Conservation (phyloP, 2,888 invertebrate species). For the Dryadula phaetusa region DNA sequence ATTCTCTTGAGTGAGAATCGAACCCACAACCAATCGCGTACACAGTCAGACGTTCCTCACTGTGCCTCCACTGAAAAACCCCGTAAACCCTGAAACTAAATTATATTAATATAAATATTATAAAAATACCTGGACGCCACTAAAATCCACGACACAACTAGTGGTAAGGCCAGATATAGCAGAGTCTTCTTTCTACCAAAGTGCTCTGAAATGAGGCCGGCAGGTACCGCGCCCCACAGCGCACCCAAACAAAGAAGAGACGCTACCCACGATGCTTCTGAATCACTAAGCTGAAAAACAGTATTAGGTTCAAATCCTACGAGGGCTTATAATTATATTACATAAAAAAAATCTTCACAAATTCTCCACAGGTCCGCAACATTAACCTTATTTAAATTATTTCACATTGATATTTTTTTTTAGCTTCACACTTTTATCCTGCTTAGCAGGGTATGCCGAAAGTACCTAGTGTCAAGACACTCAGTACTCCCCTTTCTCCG, state of each 20-base stretch:
- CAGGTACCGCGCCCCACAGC: conserved; percentile 81
- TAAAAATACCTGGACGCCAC: conserved; percentile 79
- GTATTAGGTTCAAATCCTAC: no score
- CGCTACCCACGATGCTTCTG: conserved; percentile 82
- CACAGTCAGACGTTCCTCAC: no score
- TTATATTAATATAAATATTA: not conserved
- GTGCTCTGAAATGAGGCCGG: conserved; percentile 80
- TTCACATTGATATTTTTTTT: not conserved
- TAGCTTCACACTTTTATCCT: not conserved
- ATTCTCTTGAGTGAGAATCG: no score
- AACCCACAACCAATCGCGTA: no score
- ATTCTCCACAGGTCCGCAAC: no score
- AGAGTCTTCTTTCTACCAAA: conserved; percentile 84
- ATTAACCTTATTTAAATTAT: no score
- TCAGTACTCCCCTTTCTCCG: no score
- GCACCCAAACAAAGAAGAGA: conserved; percentile 84
- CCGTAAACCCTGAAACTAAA: no score
- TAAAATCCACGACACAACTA: conserved; percentile 82
- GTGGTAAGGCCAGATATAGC: conserved; percentile 78
- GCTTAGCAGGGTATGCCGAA: not conserved
- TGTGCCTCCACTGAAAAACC: no score
- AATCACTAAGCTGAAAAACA: conserved; percentile 56
- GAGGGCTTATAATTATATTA: no score
- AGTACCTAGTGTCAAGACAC: no score
- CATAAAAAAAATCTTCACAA: no score